phyloP scores from a whole-genome alignment of 64 coral and sea anemone genomes.

The Platygyra sinensis region DNA sequence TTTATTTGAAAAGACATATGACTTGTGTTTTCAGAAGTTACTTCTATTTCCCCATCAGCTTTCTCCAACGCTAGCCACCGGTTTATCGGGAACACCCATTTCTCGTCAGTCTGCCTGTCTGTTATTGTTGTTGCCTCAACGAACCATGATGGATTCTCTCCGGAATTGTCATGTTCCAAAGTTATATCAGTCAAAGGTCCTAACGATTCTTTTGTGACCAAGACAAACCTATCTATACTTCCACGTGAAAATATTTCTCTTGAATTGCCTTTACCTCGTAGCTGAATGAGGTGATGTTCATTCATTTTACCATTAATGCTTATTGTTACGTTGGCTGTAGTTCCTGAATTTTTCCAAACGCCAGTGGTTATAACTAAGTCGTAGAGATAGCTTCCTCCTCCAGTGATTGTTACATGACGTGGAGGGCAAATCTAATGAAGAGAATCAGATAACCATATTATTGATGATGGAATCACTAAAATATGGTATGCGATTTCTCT shows the following conservation, averaged over 20 bases:
- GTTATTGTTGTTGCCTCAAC: neutral
- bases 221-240: constrained; percentile 4
- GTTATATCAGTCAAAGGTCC: neutral
- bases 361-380: constrained; percentile 43
- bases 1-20: neutral
- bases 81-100: constrained; percentile 15
- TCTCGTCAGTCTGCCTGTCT: constrained; percentile 51
- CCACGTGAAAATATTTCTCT: constrained; percentile 10
- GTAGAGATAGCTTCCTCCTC: constrained; percentile 20
- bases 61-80: constrained; percentile 54
- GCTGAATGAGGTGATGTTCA: neutral
- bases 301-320: neutral
- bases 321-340: constrained; percentile 35
- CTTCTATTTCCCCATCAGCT: constrained; percentile 15
- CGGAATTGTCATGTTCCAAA: constrained; percentile 17
- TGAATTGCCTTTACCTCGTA: neutral
- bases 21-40: constrained; percentile 23
- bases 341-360: constrained; percentile 46
- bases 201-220: neutral
- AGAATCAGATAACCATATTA: no score
- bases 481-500: no score
- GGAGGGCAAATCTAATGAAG: constrained; percentile 37
- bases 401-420: neutral
- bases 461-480: no score
- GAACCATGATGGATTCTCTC: constrained; percentile 52